These are phyloP conservation scores for Odocoileus hemionus DNA, from an alignment of 2,113 vertebrate genomes.

Conservation along the genomic window DNA sequence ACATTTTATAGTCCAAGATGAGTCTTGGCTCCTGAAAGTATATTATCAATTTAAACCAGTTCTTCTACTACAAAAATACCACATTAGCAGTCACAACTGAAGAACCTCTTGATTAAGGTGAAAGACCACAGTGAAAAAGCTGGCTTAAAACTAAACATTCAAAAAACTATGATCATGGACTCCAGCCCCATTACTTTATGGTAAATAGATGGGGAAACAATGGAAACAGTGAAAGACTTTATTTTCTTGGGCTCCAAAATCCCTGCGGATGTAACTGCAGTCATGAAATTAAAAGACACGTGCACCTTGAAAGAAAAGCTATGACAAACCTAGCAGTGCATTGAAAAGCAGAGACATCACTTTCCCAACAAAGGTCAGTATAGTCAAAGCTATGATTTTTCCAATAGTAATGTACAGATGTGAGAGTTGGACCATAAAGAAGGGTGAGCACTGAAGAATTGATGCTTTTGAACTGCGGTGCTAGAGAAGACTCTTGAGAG, in stretches of 20 bases:
- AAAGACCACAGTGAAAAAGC: not conserved
- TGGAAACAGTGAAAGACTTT: not conserved
- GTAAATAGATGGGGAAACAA: not conserved
- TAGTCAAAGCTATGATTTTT: not conserved
- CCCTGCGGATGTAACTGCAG: not conserved
- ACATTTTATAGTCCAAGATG: constrained; percentile 47
- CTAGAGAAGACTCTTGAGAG: not conserved
- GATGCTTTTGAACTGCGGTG: not conserved
- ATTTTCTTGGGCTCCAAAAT: not conserved
- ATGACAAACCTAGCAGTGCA: not conserved
- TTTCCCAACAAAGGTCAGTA: not conserved
- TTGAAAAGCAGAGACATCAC: not conserved
- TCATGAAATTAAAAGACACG: not conserved
- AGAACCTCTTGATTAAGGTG: not conserved
- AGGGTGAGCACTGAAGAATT: not conserved
- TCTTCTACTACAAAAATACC: not conserved
- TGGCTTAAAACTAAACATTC: not conserved
- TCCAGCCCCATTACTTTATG: not conserved
- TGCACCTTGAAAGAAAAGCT: not conserved
- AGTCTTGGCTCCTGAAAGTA: constrained; percentile 35
- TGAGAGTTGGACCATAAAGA: not conserved
- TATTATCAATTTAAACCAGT: constrained; percentile 40
- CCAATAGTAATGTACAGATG: not conserved
- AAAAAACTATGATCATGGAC: not conserved
- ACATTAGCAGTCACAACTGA: not conserved